Conservation (phyloP, 2,888 invertebrate species). For the Agelastica alni region DNA sequence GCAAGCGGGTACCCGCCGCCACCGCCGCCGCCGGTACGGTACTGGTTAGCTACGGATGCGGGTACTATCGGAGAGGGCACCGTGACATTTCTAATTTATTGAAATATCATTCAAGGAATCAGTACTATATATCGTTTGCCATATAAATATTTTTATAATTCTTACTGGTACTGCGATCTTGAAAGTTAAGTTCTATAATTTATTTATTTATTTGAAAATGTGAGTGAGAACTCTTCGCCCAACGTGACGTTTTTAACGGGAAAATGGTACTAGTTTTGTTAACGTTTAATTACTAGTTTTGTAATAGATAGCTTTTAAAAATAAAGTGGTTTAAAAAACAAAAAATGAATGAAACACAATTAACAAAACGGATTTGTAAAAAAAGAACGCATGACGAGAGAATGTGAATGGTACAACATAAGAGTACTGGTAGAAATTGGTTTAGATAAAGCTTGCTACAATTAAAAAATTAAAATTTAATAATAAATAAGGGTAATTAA, state of each 20-base stretch:
- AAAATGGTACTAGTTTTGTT: no score
- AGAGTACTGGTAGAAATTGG: no score
- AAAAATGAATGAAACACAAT: no score
- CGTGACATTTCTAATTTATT: constrained; percentile 17
- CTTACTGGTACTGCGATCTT: constrained; percentile 8
- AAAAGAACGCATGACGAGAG: no score
- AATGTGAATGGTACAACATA: no score
- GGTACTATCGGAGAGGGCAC: constrained; percentile 15
- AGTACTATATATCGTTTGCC: constrained; percentile 15
- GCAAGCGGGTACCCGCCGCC: not conserved
- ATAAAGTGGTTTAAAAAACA: no score
- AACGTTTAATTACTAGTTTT: no score
- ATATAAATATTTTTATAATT: constrained; percentile 17
- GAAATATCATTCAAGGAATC: constrained; percentile 17
- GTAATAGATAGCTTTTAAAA: no score
- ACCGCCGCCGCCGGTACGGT: constrained; percentile 4
- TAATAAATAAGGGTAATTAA: no score
- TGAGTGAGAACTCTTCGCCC: not conserved
- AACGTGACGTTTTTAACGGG: not conserved
- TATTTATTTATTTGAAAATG: constrained; percentile 9
- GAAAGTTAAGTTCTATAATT: not conserved
- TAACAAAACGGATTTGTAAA: no score
- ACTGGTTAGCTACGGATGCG: constrained; percentile 14
- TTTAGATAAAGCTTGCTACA: no score
- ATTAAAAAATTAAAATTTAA: no score